Evolutionary conservation across 2,797 vertebrate genomes (phyloP).

Genomic region (Galagoides demidoff): DNA sequence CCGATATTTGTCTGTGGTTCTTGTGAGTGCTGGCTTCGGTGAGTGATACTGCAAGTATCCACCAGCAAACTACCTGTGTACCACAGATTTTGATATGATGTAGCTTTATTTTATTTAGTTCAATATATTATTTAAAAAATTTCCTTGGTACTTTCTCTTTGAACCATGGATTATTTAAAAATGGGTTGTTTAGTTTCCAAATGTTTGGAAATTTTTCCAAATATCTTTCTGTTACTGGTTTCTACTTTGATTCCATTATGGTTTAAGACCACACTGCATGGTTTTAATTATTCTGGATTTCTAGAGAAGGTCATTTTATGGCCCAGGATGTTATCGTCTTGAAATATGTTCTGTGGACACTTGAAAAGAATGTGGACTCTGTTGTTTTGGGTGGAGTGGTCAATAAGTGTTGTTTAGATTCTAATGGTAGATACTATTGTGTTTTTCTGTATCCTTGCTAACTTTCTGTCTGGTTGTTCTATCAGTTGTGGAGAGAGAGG

Average conservation of each 20-base stretch:
- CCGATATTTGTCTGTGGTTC: background rate
- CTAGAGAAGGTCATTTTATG: background rate
- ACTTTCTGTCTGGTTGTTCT: background rate
- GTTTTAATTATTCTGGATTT: background rate
- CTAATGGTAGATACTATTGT: background rate
- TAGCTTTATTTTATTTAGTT: background rate
- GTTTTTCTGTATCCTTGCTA: background rate
- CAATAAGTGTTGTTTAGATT: background rate
- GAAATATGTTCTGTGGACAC: background rate
- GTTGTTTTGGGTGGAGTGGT: background rate
- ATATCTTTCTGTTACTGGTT: background rate
- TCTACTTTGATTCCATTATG: background rate
- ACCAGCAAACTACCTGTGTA: background rate
- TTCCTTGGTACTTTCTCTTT: background rate
- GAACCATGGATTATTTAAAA: background rate
- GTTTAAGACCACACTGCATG: background rate
- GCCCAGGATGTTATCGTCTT: background rate
- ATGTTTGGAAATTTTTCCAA: background rate
- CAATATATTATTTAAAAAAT: background rate
- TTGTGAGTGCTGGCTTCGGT: rapidly evolving
- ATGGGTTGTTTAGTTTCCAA: background rate
- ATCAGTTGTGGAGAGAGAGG: background rate
- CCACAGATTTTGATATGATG: background rate
- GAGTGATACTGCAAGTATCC: background rate
- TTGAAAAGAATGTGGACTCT: background rate